Evolutionary conservation across 1,140 invertebrate species (phyloP).

Genomic region (Elymnias hypermnestra): DNA sequence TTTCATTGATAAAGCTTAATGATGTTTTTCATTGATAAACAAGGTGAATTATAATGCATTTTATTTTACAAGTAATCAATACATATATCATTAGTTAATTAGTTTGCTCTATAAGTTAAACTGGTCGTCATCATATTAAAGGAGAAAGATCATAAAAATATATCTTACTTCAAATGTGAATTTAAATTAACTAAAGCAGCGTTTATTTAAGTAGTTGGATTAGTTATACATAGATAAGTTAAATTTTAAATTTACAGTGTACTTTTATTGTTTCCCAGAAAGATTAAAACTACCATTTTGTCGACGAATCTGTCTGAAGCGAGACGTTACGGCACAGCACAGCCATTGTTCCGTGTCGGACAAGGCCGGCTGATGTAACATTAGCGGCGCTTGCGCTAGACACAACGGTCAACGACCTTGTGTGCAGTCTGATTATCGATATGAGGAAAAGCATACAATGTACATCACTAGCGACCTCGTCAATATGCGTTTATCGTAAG

Average conservation of each 20-base stretch:
- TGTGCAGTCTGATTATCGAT: slow-evolving; percentile 37
- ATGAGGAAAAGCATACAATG: slow-evolving; percentile 30
- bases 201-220: background rate
- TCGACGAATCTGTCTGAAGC: slow-evolving; percentile 14
- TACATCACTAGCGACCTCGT: slow-evolving; percentile 45
- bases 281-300: slow-evolving; percentile 4
- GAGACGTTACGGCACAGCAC: slow-evolving; percentile 26
- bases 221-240: too few relatives aligned
- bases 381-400: slow-evolving; percentile 47
- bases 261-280: too few relatives aligned
- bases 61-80: too few relatives aligned
- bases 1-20: too few relatives aligned
- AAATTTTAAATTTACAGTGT: too few relatives aligned
- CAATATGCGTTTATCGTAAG: slow-evolving; percentile 2
- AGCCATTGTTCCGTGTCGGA: slow-evolving; percentile 63
- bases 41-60: too few relatives aligned
- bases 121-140: too few relatives aligned
- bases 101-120: too few relatives aligned
- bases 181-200: background rate
- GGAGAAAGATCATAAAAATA: too few relatives aligned
- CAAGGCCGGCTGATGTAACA: slow-evolving; percentile 70
- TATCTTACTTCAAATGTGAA: too few relatives aligned
- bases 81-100: too few relatives aligned
- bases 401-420: slow-evolving; percentile 64
- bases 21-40: too few relatives aligned